Evolutionary conservation across 2,113 vertebrate genomes (phyloP).

Genomic region (Lasiurus borealis): DNA sequence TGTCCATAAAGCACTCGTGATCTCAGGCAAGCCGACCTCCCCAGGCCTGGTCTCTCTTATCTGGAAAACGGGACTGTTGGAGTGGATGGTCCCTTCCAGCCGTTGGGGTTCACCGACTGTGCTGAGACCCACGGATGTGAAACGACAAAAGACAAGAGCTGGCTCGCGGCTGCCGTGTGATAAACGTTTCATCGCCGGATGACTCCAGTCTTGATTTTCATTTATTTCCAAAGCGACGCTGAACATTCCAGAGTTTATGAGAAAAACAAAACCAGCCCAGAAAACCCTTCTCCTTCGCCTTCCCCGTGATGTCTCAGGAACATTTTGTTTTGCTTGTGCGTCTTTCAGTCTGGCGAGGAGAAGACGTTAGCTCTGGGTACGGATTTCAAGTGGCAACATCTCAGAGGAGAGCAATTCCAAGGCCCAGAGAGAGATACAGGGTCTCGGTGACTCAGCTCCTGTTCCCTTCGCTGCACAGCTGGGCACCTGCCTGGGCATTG

Average conservation of each 20-base stretch:
- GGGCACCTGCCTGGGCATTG: background rate
- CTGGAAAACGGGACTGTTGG: conserved; percentile 29
- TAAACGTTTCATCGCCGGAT: background rate
- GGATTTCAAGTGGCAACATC: background rate
- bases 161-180: background rate
- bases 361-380: background rate
- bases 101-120: background rate
- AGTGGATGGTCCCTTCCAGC: background rate
- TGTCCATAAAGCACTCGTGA: background rate
- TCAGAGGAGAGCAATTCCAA: background rate
- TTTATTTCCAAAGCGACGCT: background rate
- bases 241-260: conserved; percentile 32
- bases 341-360: conserved; percentile 7
- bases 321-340: background rate
- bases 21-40: background rate
- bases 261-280: background rate
- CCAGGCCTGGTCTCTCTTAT: background rate
- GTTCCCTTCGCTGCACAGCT: background rate
- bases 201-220: background rate
- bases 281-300: background rate
- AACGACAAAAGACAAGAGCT: background rate
- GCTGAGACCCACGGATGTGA: background rate
- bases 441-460: background rate
- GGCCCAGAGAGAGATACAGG: background rate
- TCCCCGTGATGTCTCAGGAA: background rate